Evolutionary conservation across 2,113 vertebrate species (phyloP).

Genomic region (Eulemur rufifrons): DNA sequence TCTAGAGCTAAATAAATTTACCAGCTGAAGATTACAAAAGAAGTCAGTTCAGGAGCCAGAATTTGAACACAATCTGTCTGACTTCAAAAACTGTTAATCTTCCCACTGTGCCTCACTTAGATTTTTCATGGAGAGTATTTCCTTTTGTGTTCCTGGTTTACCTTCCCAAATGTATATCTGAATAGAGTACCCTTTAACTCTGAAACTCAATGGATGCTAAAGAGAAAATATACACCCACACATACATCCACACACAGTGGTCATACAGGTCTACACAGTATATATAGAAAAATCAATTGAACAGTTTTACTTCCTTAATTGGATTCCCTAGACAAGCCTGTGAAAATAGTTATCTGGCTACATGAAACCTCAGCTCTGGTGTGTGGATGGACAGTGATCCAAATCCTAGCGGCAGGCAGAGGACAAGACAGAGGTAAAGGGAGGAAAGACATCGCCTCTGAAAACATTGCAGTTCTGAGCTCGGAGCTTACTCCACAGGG

Average conservation of each 20-base stretch:
- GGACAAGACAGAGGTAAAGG: neutral
- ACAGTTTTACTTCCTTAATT: neutral
- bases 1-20: neutral
- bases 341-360: neutral
- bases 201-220: neutral
- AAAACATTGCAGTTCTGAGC: conserved; percentile 62
- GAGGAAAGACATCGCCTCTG: conserved; percentile 25
- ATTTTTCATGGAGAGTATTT: neutral
- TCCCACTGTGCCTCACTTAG: neutral
- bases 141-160: neutral
- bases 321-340: neutral
- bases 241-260: neutral
- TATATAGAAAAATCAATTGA: neutral
- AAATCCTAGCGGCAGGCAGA: neutral
- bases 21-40: neutral
- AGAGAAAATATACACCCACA: neutral
- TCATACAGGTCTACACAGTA: neutral
- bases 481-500: conserved; percentile 62
- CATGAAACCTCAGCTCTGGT: neutral
- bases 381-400: neutral
- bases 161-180: neutral
- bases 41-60: neutral
- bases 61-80: neutral
- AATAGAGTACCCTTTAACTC: neutral
- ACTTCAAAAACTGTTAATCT: neutral